Conservation (phyloP, 2,888 invertebrate species). For the Watsonalla binaria region DNA sequence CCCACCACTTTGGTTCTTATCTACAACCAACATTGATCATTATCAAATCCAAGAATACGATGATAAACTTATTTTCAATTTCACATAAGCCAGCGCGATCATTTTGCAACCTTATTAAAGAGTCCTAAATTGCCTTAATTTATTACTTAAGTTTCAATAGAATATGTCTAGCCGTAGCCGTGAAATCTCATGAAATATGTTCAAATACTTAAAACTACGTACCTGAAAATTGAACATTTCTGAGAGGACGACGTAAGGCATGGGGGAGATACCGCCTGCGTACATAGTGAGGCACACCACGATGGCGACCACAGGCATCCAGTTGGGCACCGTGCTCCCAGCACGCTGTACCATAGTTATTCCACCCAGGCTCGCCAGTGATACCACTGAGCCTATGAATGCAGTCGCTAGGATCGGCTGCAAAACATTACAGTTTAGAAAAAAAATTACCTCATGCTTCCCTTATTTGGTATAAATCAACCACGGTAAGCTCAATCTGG, state of each 20-base stretch:
- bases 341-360: slow-evolving; percentile 14
- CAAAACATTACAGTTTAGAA: neutral
- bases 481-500: no score
- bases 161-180: no score
- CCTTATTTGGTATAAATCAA: no score
- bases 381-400: slow-evolving; percentile 16
- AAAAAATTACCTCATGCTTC: no score
- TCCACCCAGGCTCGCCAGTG: slow-evolving; percentile 19
- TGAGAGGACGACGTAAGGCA: slow-evolving; percentile 28
- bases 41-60: no score
- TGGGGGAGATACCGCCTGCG: slow-evolving; percentile 24
- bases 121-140: no score
- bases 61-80: no score
- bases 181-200: no score
- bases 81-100: no score
- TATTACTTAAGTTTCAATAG: no score
- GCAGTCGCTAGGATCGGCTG: slow-evolving; percentile 30
- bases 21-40: slow-evolving; percentile 24
- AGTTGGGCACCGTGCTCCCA: slow-evolving; percentile 16
- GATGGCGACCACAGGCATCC: slow-evolving; percentile 23
- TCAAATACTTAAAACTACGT: neutral
- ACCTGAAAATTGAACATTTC: slow-evolving; percentile 36
- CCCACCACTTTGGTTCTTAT: slow-evolving; percentile 46
- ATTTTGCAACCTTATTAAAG: no score
- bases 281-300: slow-evolving; percentile 20